phyloP scores from a whole-genome alignment of 2,797 vertebrate genomes.

The Macropus fuliginosus region DNA sequence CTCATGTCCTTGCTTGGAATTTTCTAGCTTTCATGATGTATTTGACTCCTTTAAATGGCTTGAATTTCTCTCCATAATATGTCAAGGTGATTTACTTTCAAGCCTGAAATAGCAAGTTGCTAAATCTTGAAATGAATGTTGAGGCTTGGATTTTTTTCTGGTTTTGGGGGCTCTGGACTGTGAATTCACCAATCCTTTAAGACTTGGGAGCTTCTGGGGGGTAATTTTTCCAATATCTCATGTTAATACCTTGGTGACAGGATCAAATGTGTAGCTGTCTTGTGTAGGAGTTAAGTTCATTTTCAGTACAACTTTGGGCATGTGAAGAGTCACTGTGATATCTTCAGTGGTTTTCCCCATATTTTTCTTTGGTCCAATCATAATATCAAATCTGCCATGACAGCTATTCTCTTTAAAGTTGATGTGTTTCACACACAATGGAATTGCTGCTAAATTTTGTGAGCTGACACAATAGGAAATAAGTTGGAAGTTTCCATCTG shows the following conservation, averaged over 20 bases:
- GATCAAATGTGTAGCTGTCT: conserved; percentile 94
- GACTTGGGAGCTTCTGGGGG: conserved; percentile 94
- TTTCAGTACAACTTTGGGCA: conserved; percentile 95
- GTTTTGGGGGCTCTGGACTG: conserved; percentile 94
- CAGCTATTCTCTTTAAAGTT: conserved; percentile 95
- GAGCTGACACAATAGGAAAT: conserved; percentile 97
- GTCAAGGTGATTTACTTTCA: conserved; percentile 97
- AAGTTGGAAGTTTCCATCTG: conserved; percentile 96
- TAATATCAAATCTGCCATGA: conserved; percentile 94
- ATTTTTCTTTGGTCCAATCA: conserved; percentile 96
- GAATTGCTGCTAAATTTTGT: conserved; percentile 97
- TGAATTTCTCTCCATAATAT: conserved; percentile 99
- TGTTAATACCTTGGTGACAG: conserved; percentile 93
- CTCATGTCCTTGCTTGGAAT: conserved; percentile 97
- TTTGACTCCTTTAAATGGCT: conserved; percentile 99
- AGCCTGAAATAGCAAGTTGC: conserved; percentile 96
- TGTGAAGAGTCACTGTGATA: conserved; percentile 92
- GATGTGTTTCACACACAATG: conserved; percentile 97
- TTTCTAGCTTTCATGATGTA: conserved; percentile 98
- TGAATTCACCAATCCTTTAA: conserved; percentile 93
- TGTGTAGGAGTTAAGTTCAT: conserved; percentile 94
- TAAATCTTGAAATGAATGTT: conserved; percentile 97
- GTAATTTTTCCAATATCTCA: conserved; percentile 99
- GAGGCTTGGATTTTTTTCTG: conserved; percentile 96
- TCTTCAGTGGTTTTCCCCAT: conserved; percentile 98